A percentile compares a stretch with the other conserved stretches of the same genome.
phyloP scores from a whole-genome alignment of 1,140 invertebrate species.

The Drosophila lowei region DNA sequence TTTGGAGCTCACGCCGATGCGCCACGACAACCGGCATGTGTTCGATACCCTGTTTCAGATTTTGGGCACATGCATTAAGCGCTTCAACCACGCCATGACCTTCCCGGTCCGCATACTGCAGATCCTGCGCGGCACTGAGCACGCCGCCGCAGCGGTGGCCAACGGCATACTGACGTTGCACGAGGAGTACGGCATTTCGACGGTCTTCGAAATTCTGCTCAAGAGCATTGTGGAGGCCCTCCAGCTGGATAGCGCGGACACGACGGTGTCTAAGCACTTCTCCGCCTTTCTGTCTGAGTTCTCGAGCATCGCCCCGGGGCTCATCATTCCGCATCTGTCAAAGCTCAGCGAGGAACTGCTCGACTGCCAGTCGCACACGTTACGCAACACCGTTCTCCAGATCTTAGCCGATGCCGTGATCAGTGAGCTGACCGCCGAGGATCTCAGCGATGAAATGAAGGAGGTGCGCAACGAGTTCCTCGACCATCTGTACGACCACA shows the following conservation, averaged over 20 bases:
- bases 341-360: conserved; percentile 73
- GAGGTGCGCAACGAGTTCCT: conserved; percentile 88
- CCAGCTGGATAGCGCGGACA: conserved; percentile 59
- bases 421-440: conserved; percentile 88
- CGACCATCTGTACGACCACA: conserved; percentile 90
- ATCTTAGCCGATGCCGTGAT: conserved; percentile 90
- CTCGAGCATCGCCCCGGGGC: conserved; percentile 55
- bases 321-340: conserved; percentile 76
- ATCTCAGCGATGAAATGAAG: conserved; percentile 87
- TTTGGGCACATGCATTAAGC: conserved; percentile 91
- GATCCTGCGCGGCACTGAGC: conserved; percentile 69
- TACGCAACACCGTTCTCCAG: conserved; percentile 91
- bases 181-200: conserved; percentile 73
- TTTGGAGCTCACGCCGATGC: conserved; percentile 86
- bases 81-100: conserved; percentile 89
- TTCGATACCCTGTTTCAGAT: conserved; percentile 90
- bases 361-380: conserved; percentile 86
- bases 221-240: conserved; percentile 71
- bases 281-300: conserved; percentile 75
- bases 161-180: conserved; percentile 72
- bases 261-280: conserved; percentile 66
- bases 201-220: conserved; percentile 69
- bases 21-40: conserved; percentile 86
- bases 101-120: conserved; percentile 86
- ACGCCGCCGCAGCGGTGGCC: conserved; percentile 63